Conservation (phyloP, 2,113 vertebrate species). For the Tenebrosternarchus preto region DNA sequence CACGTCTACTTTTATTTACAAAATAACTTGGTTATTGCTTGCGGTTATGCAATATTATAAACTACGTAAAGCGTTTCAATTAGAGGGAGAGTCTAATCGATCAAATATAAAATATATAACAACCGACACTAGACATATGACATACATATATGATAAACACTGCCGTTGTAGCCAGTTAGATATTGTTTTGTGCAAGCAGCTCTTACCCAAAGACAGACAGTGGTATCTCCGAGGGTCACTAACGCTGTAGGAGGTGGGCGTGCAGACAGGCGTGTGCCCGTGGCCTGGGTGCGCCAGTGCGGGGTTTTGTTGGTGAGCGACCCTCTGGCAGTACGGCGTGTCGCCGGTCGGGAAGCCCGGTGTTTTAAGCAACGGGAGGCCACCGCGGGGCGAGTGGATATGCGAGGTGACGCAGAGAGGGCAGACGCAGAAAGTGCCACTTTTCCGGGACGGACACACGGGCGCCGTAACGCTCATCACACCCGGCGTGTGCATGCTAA, state of each 20-base stretch:
- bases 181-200: constrained; percentile 5
- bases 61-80: no score
- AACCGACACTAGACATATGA: no score
- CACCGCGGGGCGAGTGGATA: constrained; percentile 83
- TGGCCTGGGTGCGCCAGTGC: constrained; percentile 84
- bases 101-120: no score
- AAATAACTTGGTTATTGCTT: no score
- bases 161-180: no score
- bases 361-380: constrained; percentile 86
- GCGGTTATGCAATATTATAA: no score
- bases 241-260: constrained; percentile 87
- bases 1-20: not conserved
- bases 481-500: constrained; percentile 89
- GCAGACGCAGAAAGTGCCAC: constrained; percentile 91
- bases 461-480: constrained; percentile 87
- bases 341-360: constrained; percentile 81
- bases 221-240: constrained; percentile 93
- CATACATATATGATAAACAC: not conserved
- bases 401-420: constrained; percentile 95
- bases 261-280: constrained; percentile 87
- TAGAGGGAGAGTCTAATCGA: no score
- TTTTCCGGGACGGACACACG: constrained; percentile 89
- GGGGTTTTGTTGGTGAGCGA: constrained; percentile 76
- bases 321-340: constrained; percentile 83
- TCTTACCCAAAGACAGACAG: constrained; percentile 92